Conservation (phyloP, 2,888 invertebrate genomes). For the Exephanes ischioxanthus region DNA sequence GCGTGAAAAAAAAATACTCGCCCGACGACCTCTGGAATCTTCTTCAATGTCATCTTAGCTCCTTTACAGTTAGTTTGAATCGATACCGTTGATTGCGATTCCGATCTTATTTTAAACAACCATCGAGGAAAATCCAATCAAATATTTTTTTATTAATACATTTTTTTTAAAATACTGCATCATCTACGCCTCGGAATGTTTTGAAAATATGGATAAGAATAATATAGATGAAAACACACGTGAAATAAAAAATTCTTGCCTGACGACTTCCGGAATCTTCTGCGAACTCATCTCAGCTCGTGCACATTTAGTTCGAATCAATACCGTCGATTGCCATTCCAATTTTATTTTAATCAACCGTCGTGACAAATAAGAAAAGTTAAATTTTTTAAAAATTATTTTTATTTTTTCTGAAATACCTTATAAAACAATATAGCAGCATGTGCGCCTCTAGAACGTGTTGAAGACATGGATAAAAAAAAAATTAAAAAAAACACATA, state of each 20-base stretch:
- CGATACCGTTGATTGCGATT: conserved; percentile 15
- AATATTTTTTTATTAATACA: no score
- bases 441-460: no score
- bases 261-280: neutral
- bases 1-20: neutral
- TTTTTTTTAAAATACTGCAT: neutral
- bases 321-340: conserved; percentile 21
- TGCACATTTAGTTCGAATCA: conserved; percentile 18
- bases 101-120: neutral
- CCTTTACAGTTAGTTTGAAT: conserved; percentile 11
- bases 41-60: neutral
- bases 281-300: neutral
- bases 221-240: neutral
- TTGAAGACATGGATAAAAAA: neutral
- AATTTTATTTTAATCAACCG: conserved; percentile 7
- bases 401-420: no score
- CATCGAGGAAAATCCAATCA: neutral
- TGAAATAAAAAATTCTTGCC: neutral
- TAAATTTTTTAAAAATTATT: no score
- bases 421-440: no score
- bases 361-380: no score
- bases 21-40: neutral
- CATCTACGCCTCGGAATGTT: no score
- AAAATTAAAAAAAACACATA: no score
- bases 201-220: neutral